Conservation (phyloP, 2,888 invertebrate species). For the Pantelozetes paolii region DNA sequence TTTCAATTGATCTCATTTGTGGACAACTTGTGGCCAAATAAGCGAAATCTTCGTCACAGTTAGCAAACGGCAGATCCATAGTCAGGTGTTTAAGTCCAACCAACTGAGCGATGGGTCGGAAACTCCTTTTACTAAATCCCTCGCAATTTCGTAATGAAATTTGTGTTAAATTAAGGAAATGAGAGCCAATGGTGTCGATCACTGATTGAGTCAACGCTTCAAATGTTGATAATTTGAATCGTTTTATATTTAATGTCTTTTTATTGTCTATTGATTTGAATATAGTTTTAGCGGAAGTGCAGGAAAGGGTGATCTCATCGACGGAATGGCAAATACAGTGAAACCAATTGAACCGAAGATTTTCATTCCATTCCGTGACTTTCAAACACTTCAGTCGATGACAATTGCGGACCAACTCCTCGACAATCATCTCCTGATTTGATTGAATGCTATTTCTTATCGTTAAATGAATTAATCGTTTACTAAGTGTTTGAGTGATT, state of each 20-base stretch:
- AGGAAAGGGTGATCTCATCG: background rate
- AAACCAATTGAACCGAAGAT: constrained; percentile 3
- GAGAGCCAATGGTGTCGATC: constrained; percentile 8
- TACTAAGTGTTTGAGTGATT: too few species aligned
- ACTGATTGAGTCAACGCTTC: constrained; percentile 1
- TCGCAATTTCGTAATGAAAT: constrained; percentile 23
- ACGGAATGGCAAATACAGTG: constrained; percentile 12
- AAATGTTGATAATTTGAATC: constrained; percentile 9
- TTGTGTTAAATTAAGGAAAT: constrained; percentile 25
- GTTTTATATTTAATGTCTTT: background rate
- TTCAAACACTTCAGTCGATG: constrained; percentile 13
- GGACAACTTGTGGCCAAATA: background rate
- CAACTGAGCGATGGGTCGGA: background rate
- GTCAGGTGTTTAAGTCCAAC: background rate
- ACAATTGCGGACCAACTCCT: background rate
- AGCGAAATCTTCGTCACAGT: constrained; percentile 35
- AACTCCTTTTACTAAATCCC: background rate
- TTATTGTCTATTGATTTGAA: background rate
- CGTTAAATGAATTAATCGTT: constrained; percentile 23
- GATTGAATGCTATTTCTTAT: constrained; percentile 30
- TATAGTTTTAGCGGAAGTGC: constrained; percentile 15
- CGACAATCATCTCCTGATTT: background rate
- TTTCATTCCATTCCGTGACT: constrained; percentile 30
- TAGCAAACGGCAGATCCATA: constrained; percentile 30
- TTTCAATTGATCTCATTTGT: constrained; percentile 15